Conservation (phyloP, 2,113 vertebrate genomes). For the Dinomys branickii region DNA sequence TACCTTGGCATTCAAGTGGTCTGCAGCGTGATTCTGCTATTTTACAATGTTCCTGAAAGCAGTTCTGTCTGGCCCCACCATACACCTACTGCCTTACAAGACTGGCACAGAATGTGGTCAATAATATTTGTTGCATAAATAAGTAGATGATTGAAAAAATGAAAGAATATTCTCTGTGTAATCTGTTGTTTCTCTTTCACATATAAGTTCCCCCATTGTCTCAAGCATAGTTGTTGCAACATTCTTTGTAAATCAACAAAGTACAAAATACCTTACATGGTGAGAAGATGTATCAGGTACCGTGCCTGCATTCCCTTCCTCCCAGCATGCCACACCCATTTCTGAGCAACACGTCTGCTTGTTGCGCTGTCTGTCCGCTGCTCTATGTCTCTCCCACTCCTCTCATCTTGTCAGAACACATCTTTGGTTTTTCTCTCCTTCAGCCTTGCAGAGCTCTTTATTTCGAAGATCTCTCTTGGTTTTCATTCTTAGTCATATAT, state of each 20-base stretch:
- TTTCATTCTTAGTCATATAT: slow-evolving; percentile 12
- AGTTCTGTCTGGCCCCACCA: background rate
- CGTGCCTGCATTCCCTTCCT: background rate
- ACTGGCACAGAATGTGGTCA: background rate
- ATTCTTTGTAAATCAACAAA: background rate
- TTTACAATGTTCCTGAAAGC: background rate
- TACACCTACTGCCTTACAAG: background rate
- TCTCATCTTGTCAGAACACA: background rate
- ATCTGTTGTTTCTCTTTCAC: slow-evolving; percentile 16
- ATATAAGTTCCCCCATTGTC: background rate
- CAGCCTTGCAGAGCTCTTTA: background rate
- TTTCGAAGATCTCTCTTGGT: background rate
- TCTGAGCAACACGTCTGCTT: background rate
- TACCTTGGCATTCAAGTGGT: background rate
- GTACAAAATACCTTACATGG: background rate
- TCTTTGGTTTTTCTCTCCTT: background rate
- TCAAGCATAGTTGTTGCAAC: background rate
- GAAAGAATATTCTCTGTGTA: background rate
- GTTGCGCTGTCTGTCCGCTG: background rate
- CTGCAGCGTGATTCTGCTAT: background rate
- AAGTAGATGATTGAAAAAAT: background rate
- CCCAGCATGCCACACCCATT: background rate
- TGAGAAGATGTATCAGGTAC: background rate
- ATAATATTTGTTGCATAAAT: background rate
- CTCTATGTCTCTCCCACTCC: background rate